These are phyloP conservation scores for Coregonus ussuriensis DNA, from an alignment of 2,797 vertebrate genomes.

Conservation along the genomic window DNA sequence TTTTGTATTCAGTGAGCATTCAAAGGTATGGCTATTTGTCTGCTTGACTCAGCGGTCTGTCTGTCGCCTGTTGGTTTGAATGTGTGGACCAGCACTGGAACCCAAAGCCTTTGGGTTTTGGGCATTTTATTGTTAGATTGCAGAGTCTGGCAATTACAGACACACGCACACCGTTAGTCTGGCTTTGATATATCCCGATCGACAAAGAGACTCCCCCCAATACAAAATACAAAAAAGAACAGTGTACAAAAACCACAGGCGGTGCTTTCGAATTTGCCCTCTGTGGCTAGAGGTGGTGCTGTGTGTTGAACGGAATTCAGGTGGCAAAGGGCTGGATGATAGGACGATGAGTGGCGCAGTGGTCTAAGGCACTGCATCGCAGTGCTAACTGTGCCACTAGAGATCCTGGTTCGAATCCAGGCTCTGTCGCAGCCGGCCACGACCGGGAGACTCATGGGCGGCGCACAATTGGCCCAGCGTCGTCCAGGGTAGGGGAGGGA, in stretches of 20 bases:
- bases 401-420: too few relatives aligned
- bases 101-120: slow-evolving; percentile 15
- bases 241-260: slow-evolving; percentile 19
- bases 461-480: too few relatives aligned
- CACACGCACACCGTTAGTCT: not conserved
- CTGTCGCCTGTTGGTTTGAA: slow-evolving; percentile 50
- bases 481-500: too few relatives aligned
- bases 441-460: too few relatives aligned
- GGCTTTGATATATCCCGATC: slow-evolving; percentile 67
- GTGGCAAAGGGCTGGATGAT: not conserved
- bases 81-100: slow-evolving; percentile 54
- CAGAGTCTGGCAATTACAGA: slow-evolving; percentile 31
- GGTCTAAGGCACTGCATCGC: too few relatives aligned
- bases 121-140: slow-evolving; percentile 51
- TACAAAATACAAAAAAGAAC: slow-evolving; percentile 61
- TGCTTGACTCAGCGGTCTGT: slow-evolving; percentile 10
- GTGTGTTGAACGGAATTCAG: not conserved
- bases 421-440: too few relatives aligned
- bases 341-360: too few relatives aligned
- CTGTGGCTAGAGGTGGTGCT: not conserved
- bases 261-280: slow-evolving; percentile 34
- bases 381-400: too few relatives aligned
- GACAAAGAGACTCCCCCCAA: slow-evolving; percentile 57
- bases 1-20: slow-evolving; percentile 37
- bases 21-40: slow-evolving; percentile 24